phyloP scores from a whole-genome alignment of 1,140 invertebrate species.

The Papilio machaon region DNA sequence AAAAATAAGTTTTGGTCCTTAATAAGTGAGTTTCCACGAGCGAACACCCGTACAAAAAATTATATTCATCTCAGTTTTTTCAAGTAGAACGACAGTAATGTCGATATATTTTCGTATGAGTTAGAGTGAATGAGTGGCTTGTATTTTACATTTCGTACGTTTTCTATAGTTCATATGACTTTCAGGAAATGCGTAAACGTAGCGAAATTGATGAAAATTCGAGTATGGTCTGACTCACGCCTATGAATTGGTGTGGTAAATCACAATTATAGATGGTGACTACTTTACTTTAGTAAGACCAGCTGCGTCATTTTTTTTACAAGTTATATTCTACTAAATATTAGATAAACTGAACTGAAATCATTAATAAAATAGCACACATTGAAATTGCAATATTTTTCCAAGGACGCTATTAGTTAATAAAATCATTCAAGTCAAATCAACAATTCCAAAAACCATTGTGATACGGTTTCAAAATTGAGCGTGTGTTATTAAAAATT shows the following conservation, averaged over 20 bases:
- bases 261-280: background rate
- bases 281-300: background rate
- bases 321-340: background rate
- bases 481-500: background rate
- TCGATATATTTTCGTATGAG: too few species aligned
- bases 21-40: too few species aligned
- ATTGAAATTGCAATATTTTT: background rate
- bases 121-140: too few species aligned
- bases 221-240: background rate
- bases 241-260: background rate
- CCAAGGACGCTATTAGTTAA: too few species aligned
- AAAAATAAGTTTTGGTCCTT: background rate
- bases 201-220: background rate
- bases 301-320: background rate
- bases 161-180: too few species aligned
- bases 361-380: background rate
- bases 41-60: too few species aligned
- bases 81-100: too few species aligned
- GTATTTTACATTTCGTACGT: too few species aligned
- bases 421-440: too few species aligned
- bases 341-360: background rate
- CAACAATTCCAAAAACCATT: slow-evolving; percentile 1
- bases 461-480: background rate
- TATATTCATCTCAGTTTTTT: too few species aligned
- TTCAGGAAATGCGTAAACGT: too few species aligned